Evolutionary conservation across 2,888 invertebrate species (phyloP).

Genomic region (Lepidochrysops patricia): DNA sequence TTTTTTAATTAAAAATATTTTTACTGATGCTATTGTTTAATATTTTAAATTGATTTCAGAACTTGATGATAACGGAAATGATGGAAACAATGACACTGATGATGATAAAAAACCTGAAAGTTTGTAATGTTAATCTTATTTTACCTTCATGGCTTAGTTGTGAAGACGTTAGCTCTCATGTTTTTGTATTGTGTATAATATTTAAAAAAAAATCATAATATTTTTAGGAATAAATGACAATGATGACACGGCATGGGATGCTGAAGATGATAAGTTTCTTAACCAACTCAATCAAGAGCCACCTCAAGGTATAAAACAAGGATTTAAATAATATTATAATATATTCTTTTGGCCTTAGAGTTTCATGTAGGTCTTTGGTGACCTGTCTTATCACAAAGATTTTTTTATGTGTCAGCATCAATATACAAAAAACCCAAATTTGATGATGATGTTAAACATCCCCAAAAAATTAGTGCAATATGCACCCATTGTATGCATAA

Average conservation of each 20-base stretch:
- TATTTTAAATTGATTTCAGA: background rate
- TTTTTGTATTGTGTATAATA: no score
- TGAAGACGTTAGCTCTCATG: no score
- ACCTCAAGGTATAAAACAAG: background rate
- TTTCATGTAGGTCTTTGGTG: no score
- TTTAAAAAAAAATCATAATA: background rate
- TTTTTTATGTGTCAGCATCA: no score
- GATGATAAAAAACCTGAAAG: slow-evolving; percentile 23
- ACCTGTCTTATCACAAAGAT: no score
- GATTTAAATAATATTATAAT: no score
- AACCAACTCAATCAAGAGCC: background rate
- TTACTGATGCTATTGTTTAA: background rate
- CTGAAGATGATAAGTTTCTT: slow-evolving; percentile 24
- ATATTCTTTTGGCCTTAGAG: no score
- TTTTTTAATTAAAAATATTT: background rate
- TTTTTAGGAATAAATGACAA: background rate
- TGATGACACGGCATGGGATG: slow-evolving; percentile 5
- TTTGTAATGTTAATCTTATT: background rate
- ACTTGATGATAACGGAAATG: background rate
- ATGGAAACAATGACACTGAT: slow-evolving; percentile 9
- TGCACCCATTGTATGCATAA: no score
- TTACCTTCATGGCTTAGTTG: no score
- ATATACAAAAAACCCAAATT: no score
- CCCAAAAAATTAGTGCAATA: no score
- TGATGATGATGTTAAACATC: no score